Evolutionary conservation across 2,797 vertebrate genomes (phyloP), one percentile per base, ranked within the genome.

Genomic region (Parotocinclus haroldoi): DNA sequence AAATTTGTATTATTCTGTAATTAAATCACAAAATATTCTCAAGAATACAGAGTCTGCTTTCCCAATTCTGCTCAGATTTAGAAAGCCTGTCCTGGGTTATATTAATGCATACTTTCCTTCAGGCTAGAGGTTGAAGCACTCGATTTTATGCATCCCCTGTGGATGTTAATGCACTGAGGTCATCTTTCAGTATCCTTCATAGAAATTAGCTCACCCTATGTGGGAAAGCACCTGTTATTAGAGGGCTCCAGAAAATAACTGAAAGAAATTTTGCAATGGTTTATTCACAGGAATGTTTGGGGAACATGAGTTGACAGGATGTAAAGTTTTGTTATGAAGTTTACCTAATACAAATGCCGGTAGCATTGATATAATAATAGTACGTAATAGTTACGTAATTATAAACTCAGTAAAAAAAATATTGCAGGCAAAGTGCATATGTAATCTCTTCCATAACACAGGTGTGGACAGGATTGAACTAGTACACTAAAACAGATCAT

Each of bases 211-310:
- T 80, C 78, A 77, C 58, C 46, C 58, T 58, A 45, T 68, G 57
- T 72, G 71, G 60, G 68, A 78, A 78, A 76, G 76, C 79, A 76
- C 76, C 77, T 77, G 79, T 66, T 46, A 73, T 50, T 49, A 51
- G 65, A 72, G 63, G 46, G 59, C 74, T 66, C 27, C 37, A 12
- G 38, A 53, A 64, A 62, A 10, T 27, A 39, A 36, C 60, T 62
- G 42, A 40, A 64, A 56, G 66, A 66, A 66, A 60, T 68, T 76
- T 69, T 69, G 44, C 37, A 16, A 38, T 62, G 61, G 58, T 27
- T 60, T 58, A 44, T 54, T 63, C 27, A 27, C 5, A 27, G 27
- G 46, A 40, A 72, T 48, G 17, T 71, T 11, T 46, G 11, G 7
- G 37, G 56, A 39, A 16, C 19, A 10, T 56, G 10, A 37, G 52